Base-by-base conservation (phyloP, 2,797 vertebrate genomes). In the Loris lydekkerianus region DNA sequence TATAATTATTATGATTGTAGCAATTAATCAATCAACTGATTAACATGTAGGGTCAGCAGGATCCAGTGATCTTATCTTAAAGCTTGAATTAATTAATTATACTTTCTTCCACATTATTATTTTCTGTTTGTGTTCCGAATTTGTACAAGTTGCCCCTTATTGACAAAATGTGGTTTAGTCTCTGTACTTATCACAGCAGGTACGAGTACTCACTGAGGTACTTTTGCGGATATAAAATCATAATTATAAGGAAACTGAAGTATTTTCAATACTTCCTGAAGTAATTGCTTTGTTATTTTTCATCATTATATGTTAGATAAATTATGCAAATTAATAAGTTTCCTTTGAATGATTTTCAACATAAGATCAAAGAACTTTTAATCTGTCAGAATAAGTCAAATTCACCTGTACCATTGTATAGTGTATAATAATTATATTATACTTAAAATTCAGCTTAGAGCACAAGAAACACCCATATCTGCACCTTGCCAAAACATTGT, bases 11-110 rank as follows among this genome's bases (percentile, higher is more conserved):
- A 98, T 98, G 98, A 98, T 98, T 98, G 98, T 98, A 98, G 98
- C 98, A 98, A 98, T 98, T 99, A 98, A 99, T 99, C 98, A 98
- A 99, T 98, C 98, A 98, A 94, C 97, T 98, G 98, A 98, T 98
- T 98, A 98, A 98, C 98, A 98, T 97, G 89, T 97, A 94, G 95
- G 98, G 98, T 98, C 98, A 98, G 97, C 97, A 98, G 97, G 98
- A 98, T 98, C 97, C 95, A 77, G 93, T 97, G 98, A 98, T 98
- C 97, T 98, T 98, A 98, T 98, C 98, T 98, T 94, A 97, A 98
- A 97, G 97, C 98, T 97, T 98, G 97, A 98, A 98, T 98, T 98
- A 98, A 98, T 98, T 98, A 98, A 98, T 98, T 99, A 98, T 94
- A 98, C 97, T 97, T 97, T 96, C 95, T 98, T 97, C 97, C 98